Conservation (phyloP, 2,888 invertebrate species). For the Cynaeus angustus region DNA sequence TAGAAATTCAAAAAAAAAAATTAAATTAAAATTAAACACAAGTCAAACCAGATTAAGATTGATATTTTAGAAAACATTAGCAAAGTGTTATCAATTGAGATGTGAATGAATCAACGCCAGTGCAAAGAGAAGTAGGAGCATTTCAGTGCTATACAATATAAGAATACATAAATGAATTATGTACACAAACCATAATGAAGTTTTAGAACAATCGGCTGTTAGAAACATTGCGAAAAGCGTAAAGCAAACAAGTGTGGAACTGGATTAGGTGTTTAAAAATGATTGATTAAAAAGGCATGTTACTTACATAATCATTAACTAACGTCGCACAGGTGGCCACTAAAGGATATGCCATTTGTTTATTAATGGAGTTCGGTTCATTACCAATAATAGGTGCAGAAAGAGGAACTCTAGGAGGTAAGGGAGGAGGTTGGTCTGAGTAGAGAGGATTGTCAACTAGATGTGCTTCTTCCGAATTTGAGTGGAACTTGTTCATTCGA, state of each 20-base stretch:
- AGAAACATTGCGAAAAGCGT: slow-evolving; percentile 42
- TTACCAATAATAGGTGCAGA: slow-evolving; percentile 66
- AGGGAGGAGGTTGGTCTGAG: slow-evolving; percentile 72
- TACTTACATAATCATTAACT: slow-evolving; percentile 73
- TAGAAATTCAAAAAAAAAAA: too few relatives aligned
- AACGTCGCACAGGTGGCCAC: slow-evolving; percentile 74
- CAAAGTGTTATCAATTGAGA: slow-evolving; percentile 9
- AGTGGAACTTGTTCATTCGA: slow-evolving; percentile 22
- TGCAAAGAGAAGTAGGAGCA: slow-evolving; percentile 35
- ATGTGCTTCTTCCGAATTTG: slow-evolving; percentile 43
- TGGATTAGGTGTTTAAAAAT: slow-evolving; percentile 31
- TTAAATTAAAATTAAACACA: too few relatives aligned
- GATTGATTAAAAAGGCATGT: slow-evolving; percentile 53
- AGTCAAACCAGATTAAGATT: not conserved
- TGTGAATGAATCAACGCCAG: slow-evolving; percentile 19
- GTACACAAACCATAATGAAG: slow-evolving; percentile 26
- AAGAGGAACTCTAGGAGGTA: slow-evolving; percentile 75
- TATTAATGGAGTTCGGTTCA: slow-evolving; percentile 75
- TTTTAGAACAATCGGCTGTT: slow-evolving; percentile 19
- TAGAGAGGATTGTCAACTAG: slow-evolving; percentile 57
- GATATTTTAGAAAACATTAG: not conserved
- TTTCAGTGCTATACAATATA: slow-evolving; percentile 19
- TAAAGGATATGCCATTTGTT: slow-evolving; percentile 79
- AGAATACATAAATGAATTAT: slow-evolving; percentile 21
- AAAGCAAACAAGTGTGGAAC: slow-evolving; percentile 20